These are phyloP conservation scores for Reticulitermes lucifugus DNA, from an alignment of 2,888 invertebrate genomes.

Conservation along the genomic window DNA sequence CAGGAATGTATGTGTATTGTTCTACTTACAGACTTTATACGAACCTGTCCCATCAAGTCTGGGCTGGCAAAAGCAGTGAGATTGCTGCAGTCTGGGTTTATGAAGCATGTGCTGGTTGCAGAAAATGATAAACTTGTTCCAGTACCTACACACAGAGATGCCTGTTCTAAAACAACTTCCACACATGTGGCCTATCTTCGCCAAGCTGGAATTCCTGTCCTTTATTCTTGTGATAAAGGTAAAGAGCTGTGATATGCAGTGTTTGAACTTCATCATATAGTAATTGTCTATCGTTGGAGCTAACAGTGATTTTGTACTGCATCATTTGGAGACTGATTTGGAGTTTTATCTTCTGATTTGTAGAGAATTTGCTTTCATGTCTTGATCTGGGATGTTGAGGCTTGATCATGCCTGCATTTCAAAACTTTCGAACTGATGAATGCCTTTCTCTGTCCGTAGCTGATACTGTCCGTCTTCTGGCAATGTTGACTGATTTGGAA, in stretches of 20 bases:
- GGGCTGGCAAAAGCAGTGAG: background rate
- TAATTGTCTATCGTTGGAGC: no score
- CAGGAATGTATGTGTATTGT: background rate
- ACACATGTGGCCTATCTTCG: background rate
- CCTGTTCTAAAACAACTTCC: background rate
- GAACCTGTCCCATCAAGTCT: background rate
- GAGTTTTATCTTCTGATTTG: no score
- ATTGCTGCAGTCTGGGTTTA: background rate
- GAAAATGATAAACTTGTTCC: conserved; percentile 25
- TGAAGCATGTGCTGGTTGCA: conserved; percentile 1
- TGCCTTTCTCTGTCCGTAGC: background rate
- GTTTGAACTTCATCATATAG: no score
- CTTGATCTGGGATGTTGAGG: no score
- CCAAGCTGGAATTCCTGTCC: conserved; percentile 4
- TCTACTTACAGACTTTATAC: background rate
- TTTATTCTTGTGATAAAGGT: conserved; percentile 16
- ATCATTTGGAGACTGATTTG: no score
- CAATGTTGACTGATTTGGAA: conserved; percentile 10
- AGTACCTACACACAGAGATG: background rate
- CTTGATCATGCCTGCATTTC: no score
- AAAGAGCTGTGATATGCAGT: background rate
- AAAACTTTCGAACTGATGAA: no score
- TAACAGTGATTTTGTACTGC: no score
- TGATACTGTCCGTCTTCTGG: conserved; percentile 17
- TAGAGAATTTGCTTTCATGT: no score